Conservation (phyloP, 2,888 invertebrate species). For the Bellardia pandia region DNA sequence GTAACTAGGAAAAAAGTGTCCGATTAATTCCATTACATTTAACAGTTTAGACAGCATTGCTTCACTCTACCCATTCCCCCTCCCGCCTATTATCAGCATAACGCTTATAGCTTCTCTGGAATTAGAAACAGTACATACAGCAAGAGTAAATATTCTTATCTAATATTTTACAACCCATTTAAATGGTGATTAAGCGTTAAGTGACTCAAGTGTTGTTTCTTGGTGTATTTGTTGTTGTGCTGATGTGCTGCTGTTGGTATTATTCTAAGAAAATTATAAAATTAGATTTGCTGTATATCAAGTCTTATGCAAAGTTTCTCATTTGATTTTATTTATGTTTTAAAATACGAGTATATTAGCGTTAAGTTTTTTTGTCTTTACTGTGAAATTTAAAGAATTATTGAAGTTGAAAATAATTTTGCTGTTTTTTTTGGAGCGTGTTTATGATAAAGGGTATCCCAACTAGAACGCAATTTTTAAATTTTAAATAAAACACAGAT, state of each 20-base stretch:
- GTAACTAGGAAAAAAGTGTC: constrained; percentile 56
- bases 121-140: not conserved
- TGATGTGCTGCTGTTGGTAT: not conserved
- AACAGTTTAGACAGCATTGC: constrained; percentile 75
- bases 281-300: constrained; percentile 25
- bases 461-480: not conserved
- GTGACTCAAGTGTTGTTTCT: constrained; percentile 71
- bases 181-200: constrained; percentile 82
- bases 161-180: constrained; percentile 78
- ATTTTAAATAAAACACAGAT: no score
- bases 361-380: not conserved
- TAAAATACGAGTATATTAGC: not conserved
- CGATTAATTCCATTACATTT: constrained; percentile 83
- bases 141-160: constrained; percentile 77
- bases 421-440: constrained; percentile 1
- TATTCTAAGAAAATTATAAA: constrained; percentile 42
- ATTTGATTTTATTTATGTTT: constrained; percentile 18
- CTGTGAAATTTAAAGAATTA: not conserved
- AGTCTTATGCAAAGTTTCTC: constrained; percentile 5
- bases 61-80: not conserved
- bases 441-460: no score
- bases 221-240: not conserved
- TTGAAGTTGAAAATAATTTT: not conserved
- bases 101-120: not conserved
- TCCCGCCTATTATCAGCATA: not conserved